Evolutionary conservation across 2,888 invertebrate species (phyloP), one percentile per base, ranked within the genome.

Genomic region (Leucophenga maculata): DNA sequence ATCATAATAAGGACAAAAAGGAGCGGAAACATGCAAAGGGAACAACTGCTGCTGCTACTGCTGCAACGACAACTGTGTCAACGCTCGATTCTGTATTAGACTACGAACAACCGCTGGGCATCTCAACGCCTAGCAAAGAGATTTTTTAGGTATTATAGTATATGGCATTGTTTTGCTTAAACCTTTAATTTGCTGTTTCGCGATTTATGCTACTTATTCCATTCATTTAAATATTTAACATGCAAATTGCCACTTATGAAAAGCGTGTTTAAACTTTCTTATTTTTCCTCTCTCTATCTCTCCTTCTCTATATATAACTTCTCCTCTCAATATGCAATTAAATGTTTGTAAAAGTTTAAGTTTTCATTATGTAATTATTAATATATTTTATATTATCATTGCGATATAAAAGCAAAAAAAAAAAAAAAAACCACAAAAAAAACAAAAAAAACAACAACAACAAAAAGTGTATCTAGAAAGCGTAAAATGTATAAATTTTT

Each of bases 51-150:
- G 46, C 39, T 39, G 44, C 22, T 14, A 31, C 26, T 55, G 26
- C 14, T 64, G 67, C 50, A 57, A 48, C 72, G 64, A 50, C 72
- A 16, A 91, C 65, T 31, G 92, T 93, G 86, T 90, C 91, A 16
- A 69, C 32, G 76, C 32, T 69, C 71, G 48, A 18, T 65, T 16
- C 67, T 8, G 26, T 57, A 57, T 50, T 72, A 44, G 96, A 94
- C 65, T 97, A 97, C 85, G 97, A 97, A 88, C 96, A 96, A 90
- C 94, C 97, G 50, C 91, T 94, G 80, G 97, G 96, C 74, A 96
- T 97, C 85, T 96, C 96, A 60, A 97, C 96, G 50, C 96, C 97
- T 13, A 96, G 95, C 83, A 96, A 97, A 89, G 95, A 96, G 89
- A 92, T 94, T 84, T 89, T 91, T 86, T 91, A 91, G 84, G 66